A percentile compares a stretch with the other conserved stretches of the same genome.
phyloP scores from a whole-genome alignment of 2,113 vertebrate genomes.

The Ovibos moschatus region DNA sequence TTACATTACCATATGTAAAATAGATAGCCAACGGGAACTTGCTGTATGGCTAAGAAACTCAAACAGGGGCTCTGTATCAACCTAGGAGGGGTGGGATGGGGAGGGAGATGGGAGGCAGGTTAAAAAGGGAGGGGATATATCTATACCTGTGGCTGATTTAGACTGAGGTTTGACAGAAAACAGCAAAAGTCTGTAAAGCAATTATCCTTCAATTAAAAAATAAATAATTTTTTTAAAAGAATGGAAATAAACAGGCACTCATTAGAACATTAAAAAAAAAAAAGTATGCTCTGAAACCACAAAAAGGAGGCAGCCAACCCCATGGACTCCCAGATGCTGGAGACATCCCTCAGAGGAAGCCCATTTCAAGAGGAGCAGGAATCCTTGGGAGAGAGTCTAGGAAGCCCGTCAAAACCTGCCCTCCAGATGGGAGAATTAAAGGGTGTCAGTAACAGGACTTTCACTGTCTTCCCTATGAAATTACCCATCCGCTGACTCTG shows the following conservation, averaged over 20 bases:
- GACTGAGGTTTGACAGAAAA: neutral
- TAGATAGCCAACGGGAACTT: neutral
- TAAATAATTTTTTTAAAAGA: neutral
- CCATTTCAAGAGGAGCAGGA: neutral
- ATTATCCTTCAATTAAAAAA: neutral
- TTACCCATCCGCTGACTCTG: neutral
- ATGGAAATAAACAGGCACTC: neutral
- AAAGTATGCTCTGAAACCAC: neutral
- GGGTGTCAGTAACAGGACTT: neutral
- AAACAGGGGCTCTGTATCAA: neutral
- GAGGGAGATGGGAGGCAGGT: neutral
- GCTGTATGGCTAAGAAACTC: neutral
- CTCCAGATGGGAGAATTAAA: neutral
- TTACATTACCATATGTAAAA: neutral
- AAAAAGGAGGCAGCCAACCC: neutral
- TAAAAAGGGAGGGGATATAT: neutral
- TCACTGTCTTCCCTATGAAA: neutral
- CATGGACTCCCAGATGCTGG: neutral
- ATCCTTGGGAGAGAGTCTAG: neutral
- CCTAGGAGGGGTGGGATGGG: neutral
- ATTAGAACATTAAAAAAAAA: neutral
- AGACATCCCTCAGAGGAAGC: neutral
- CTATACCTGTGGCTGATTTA: neutral
- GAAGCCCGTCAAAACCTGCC: neutral
- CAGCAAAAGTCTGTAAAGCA: neutral